Evolutionary conservation across 2,888 invertebrate genomes (phyloP), one percentile per base, ranked within the genome.

Genomic region (Aleiodes testaceus): DNA sequence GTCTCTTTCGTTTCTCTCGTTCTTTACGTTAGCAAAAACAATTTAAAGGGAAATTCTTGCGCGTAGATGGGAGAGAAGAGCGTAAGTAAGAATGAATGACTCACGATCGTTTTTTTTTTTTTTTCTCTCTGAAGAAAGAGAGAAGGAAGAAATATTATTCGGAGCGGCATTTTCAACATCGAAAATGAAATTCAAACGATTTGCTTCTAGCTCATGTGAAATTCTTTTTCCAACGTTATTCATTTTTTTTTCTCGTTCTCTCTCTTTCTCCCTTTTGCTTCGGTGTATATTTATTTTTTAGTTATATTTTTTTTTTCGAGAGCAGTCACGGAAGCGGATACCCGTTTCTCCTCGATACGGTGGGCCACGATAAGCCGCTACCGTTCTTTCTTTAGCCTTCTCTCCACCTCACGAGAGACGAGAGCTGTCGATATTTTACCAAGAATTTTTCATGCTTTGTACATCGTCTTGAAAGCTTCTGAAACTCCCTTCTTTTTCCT

Each of bases 391-490:
- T 64, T 53, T 44, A 64, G 53, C 64, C 65, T 45, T 65, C 49
- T 64, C 66, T 50, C 59, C 42, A 59, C 42, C 26, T 55, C 63
- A 44, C 63, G 44, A 53, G 70, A 75, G 71, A 73, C 66, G 72
- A 59, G 65, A 73, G 72, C 75, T 75, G 75, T 75, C 75, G 75
- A 74, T 74, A 75, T 75, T 68, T 73, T 73, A 72, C 73, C 65
- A 68, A 67, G 75, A 73, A 75, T 75, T 75, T 75, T 75, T 75
- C 75, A 73, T 73, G 75, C 75, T 73, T 75, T 73, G 75, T 69
- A 68, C 67, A 73, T 59, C 71, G 69, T 72, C 72, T 73, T 71
- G 71, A 71, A 71, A 71, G 71, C 59, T 66, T 71, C 55, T 66
- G 50, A 66, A 71, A 66, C 50, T 63, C 63, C 63, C 44, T 18